Evolutionary conservation across 1,140 invertebrate genomes (phyloP).

Genomic region (Wiebesia pumilae): DNA sequence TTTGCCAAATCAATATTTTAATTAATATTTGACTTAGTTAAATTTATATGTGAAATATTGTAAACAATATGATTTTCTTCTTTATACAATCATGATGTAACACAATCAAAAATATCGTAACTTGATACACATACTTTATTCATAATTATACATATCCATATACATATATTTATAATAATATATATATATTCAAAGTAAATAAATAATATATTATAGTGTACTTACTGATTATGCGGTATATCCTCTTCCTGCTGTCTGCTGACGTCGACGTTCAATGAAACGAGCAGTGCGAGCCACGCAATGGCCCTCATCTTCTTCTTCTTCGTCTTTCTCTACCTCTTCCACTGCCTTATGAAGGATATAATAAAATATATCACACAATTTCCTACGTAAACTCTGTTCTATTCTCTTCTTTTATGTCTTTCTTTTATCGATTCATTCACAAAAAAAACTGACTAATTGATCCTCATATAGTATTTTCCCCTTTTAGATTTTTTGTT

Average conservation of each 20-base stretch:
- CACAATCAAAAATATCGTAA: too few species aligned
- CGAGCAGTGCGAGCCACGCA: conserved; percentile 63
- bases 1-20: too few species aligned
- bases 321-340: background rate
- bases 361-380: background rate
- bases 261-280: conserved; percentile 65
- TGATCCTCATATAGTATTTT: too few species aligned
- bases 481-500: too few species aligned
- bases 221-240: conserved; percentile 90
- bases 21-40: too few species aligned
- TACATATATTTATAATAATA: background rate
- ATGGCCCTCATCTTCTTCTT: conserved; percentile 32
- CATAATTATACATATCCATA: too few species aligned
- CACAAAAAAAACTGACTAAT: background rate
- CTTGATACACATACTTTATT: too few species aligned
- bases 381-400: conserved; percentile 15
- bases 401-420: background rate
- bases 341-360: background rate
- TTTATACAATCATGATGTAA: too few species aligned
- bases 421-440: conserved; percentile 41
- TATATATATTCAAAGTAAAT: background rate
- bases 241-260: conserved; percentile 84
- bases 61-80: too few species aligned
- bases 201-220: conserved; percentile 51
- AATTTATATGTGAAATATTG: too few species aligned